phyloP scores from a whole-genome alignment of 2,888 invertebrate genomes.

The Dryadula phaetusa region DNA sequence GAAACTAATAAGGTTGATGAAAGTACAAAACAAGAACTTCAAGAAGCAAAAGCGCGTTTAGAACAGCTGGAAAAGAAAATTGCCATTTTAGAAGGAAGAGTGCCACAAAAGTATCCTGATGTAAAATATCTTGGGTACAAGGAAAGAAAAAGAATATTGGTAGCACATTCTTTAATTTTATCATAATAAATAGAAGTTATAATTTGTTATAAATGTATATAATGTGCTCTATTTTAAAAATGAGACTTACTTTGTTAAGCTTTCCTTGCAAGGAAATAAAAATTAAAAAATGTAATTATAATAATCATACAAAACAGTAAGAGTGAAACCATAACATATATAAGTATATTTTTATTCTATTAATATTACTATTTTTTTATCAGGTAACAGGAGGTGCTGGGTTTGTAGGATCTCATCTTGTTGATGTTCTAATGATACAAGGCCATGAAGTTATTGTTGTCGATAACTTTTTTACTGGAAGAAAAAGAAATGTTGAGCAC shows the following conservation, averaged over 20 bases:
- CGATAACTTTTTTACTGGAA: slow-evolving; percentile 99
- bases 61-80: slow-evolving; percentile 89
- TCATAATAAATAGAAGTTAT: too few species aligned
- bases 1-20: slow-evolving; percentile 54
- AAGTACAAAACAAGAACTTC: slow-evolving; percentile 77
- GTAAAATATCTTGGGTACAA: slow-evolving; percentile 97
- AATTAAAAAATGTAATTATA: not conserved
- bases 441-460: slow-evolving; percentile 98
- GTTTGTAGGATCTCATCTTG: slow-evolving; percentile 99
- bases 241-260: not conserved
- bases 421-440: slow-evolving; percentile 96
- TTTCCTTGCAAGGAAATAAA: too few species aligned
- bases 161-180: slow-evolving; percentile 64
- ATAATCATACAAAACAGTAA: not conserved
- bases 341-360: too few species aligned
- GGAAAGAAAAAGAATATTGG: slow-evolving; percentile 95
- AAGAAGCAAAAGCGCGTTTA: slow-evolving; percentile 86
- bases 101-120: slow-evolving; percentile 94
- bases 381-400: slow-evolving; percentile 98
- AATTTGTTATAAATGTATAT: not conserved
- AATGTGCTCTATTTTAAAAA: not conserved
- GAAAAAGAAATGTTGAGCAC: slow-evolving; percentile 98
- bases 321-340: not conserved
- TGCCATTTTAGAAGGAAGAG: slow-evolving; percentile 87
- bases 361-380: slow-evolving; percentile 42